These are phyloP conservation scores for Zosterops lateralis DNA, from an alignment of 2,113 vertebrate species.

Conservation along the genomic window DNA sequence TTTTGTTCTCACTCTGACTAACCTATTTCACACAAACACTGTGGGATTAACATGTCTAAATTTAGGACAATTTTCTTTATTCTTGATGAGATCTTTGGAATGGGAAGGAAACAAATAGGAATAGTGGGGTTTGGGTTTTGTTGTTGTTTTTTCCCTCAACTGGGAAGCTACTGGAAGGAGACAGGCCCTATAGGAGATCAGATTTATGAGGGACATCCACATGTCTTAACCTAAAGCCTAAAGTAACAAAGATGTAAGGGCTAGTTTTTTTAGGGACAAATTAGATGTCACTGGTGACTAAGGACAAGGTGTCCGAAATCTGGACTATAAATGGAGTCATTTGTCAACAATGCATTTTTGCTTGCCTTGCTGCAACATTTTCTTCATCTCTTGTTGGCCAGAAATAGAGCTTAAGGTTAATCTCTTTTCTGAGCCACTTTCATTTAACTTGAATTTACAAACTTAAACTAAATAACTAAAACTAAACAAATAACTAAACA, in stretches of 20 bases:
- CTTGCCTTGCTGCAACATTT: slow-evolving; percentile 44
- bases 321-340: slow-evolving; percentile 71
- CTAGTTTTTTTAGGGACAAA: slow-evolving; percentile 70
- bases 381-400: slow-evolving; percentile 21
- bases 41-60: slow-evolving; percentile 56
- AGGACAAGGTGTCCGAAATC: slow-evolving; percentile 71
- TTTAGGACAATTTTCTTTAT: slow-evolving; percentile 61
- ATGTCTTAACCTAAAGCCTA: slow-evolving; percentile 69
- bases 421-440: not conserved
- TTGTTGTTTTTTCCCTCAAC: not conserved
- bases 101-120: slow-evolving; percentile 22
- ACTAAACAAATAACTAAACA: not conserved
- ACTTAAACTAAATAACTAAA: not conserved
- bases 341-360: slow-evolving; percentile 68
- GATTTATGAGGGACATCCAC: slow-evolving; percentile 71
- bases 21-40: slow-evolving; percentile 51
- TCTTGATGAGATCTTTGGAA: slow-evolving; percentile 34
- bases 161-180: slow-evolving; percentile 1
- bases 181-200: slow-evolving; percentile 60
- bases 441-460: not conserved
- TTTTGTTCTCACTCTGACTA: slow-evolving; percentile 56
- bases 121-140: not conserved
- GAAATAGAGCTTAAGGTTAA: slow-evolving; percentile 56
- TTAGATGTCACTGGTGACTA: slow-evolving; percentile 75
- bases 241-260: slow-evolving; percentile 71